A percentile compares a stretch with the other conserved stretches of the same genome.
Conservation (phyloP, 2,797 vertebrate genomes). For the Sorex maritimensis region DNA sequence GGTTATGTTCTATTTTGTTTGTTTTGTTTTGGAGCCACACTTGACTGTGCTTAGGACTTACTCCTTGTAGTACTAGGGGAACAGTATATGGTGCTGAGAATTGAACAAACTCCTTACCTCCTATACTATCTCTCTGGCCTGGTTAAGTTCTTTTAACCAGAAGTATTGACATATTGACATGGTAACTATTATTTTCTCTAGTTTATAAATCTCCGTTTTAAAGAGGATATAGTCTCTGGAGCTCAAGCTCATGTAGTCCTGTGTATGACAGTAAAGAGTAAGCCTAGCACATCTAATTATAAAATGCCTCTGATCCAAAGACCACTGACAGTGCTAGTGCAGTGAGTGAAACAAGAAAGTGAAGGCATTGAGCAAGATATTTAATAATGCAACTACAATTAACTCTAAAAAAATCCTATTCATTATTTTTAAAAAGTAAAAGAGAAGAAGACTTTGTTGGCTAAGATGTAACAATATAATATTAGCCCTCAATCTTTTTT, state of each 20-base stretch:
- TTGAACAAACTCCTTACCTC: too few relatives aligned
- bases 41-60: too few relatives aligned
- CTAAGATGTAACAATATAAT: background rate
- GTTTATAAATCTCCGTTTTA: background rate
- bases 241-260: background rate
- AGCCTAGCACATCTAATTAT: background rate
- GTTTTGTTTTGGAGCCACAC: too few relatives aligned
- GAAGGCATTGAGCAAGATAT: background rate
- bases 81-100: too few relatives aligned
- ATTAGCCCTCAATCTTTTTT: background rate
- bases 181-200: background rate
- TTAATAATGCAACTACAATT: constrained; percentile 5
- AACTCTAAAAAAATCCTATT: background rate
- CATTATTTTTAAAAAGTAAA: constrained; percentile 45
- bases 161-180: background rate
- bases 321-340: background rate
- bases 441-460: background rate
- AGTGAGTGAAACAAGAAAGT: background rate
- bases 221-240: background rate
- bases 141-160: background rate
- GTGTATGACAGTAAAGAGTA: background rate
- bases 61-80: too few relatives aligned
- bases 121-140: too few relatives aligned
- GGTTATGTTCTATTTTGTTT: background rate
- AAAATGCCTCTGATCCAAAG: background rate